phyloP scores from a whole-genome alignment of 2,888 invertebrate species.

The Amphipyra berbera region DNA sequence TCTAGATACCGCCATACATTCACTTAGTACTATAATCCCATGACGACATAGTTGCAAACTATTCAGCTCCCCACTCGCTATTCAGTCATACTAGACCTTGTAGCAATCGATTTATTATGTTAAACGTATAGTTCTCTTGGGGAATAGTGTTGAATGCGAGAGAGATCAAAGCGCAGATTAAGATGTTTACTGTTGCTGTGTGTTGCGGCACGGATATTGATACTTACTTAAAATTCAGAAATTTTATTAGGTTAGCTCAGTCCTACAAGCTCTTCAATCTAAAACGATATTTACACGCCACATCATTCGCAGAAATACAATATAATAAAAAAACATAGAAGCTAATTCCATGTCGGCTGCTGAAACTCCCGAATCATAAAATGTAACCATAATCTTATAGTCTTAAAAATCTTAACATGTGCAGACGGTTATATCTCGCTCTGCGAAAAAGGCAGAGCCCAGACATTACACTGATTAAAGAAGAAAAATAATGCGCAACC shows the following conservation, averaged over 20 bases:
- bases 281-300: no score
- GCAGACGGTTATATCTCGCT: conserved; percentile 28
- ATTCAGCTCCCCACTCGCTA: conserved; percentile 52
- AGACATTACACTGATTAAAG: conserved; percentile 62
- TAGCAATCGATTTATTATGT: conserved; percentile 57
- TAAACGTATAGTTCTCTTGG: conserved; percentile 57
- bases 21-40: conserved; percentile 53
- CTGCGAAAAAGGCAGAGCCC: conserved; percentile 25
- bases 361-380: conserved; percentile 4
- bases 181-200: conserved; percentile 1
- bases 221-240: no score
- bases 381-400: conserved; percentile 1
- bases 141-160: conserved; percentile 28
- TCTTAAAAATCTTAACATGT: conserved; percentile 35
- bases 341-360: not conserved
- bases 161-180: conserved; percentile 35
- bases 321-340: not conserved
- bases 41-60: conserved; percentile 47
- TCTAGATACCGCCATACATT: conserved; percentile 49
- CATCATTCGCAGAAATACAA: not conserved
- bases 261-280: no score
- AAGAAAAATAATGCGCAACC: conserved; percentile 53
- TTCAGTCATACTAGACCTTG: conserved; percentile 54
- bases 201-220: no score
- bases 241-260: no score